A percentile compares a stretch with the other conserved stretches of the same genome.
These are phyloP conservation scores for Phycodurus eques DNA, from an alignment of 2,113 vertebrate genomes.

Conservation along the genomic window DNA sequence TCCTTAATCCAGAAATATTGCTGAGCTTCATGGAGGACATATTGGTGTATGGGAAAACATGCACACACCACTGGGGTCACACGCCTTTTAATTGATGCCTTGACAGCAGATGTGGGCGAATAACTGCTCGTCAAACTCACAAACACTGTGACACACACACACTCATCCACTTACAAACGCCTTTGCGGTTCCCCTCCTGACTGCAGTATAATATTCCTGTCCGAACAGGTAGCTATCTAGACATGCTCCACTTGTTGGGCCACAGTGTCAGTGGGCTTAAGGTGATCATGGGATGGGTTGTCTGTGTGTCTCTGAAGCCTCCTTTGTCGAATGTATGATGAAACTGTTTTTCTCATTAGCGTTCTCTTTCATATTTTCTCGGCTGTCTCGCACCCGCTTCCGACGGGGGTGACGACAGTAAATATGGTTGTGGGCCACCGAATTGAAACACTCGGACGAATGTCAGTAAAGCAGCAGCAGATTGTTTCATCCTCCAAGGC, in stretches of 20 bases:
- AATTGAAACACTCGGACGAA: constrained; percentile 60
- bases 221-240: constrained; percentile 9
- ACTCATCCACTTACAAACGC: constrained; percentile 24
- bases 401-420: constrained; percentile 23
- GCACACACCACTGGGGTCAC: constrained; percentile 50
- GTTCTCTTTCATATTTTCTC: constrained; percentile 16
- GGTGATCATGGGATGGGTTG: constrained; percentile 2
- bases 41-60: constrained; percentile 35
- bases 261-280: constrained; percentile 31
- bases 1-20: constrained; percentile 65
- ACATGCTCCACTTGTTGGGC: constrained; percentile 38
- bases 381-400: constrained; percentile 29
- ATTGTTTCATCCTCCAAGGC: constrained; percentile 45
- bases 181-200: constrained; percentile 31
- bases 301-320: constrained; percentile 31
- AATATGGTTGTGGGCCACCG: constrained; percentile 24
- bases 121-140: constrained; percentile 37
- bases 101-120: constrained; percentile 21
- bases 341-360: constrained; percentile 35
- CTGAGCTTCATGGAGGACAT: constrained; percentile 45
- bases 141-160: constrained; percentile 51
- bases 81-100: constrained; percentile 33
- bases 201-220: constrained; percentile 44
- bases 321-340: constrained; percentile 54
- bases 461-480: constrained; percentile 63